Conservation (phyloP, 2,113 vertebrate genomes). For the Cebus imitator region DNA sequence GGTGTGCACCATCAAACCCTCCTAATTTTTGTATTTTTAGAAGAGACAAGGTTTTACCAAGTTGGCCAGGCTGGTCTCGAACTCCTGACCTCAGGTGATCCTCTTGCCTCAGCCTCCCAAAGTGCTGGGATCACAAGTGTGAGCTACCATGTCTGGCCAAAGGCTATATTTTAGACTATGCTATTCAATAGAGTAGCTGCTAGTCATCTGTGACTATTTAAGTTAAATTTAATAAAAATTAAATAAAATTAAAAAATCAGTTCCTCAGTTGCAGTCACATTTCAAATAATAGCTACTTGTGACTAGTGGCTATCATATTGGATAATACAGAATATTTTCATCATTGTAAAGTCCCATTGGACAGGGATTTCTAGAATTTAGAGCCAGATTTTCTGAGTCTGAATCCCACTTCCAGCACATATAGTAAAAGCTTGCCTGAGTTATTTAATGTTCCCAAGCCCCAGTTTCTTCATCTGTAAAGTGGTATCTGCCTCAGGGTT, state of each 20-base stretch:
- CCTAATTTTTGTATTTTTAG: too few species aligned
- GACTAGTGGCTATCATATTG: not conserved
- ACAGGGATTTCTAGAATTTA: not conserved
- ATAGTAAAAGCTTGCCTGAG: not conserved
- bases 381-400: not conserved
- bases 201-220: not conserved
- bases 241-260: not conserved
- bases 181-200: not conserved
- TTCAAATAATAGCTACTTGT: not conserved
- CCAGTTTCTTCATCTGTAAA: constrained; percentile 5
- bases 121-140: too few species aligned
- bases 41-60: too few species aligned
- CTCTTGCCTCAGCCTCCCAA: too few species aligned
- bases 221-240: not conserved
- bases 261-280: not conserved
- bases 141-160: too few species aligned
- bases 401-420: not conserved
- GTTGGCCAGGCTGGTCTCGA: too few species aligned
- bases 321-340: not conserved
- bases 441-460: not conserved
- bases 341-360: not conserved
- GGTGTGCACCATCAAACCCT: too few species aligned
- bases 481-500: not conserved
- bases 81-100: too few species aligned
- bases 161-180: not conserved